Percentiles rank a stretch among this genome's conserved stretches.
These are phyloP conservation scores for Coptodon bakossiorum DNA, from an alignment of 2,113 vertebrate genomes.

Conservation along the genomic window DNA sequence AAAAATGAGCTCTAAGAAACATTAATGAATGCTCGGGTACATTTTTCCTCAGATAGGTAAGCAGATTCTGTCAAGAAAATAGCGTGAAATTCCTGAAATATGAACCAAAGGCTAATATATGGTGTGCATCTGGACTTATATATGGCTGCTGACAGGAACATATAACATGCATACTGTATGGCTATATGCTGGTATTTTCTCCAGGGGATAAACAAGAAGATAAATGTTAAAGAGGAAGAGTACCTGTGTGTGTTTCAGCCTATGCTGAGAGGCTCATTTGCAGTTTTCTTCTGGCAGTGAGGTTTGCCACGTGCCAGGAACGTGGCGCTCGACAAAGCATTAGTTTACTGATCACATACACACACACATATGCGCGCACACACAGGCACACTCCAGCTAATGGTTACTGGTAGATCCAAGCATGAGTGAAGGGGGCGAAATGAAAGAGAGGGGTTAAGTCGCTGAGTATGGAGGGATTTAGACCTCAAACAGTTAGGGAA, in stretches of 20 bases:
- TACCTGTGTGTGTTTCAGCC: not conserved
- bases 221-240: not conserved
- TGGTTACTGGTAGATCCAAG: slow-evolving; percentile 57
- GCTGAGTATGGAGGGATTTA: slow-evolving; percentile 74
- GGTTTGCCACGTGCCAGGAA: slow-evolving; percentile 63
- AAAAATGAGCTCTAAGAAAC: not conserved
- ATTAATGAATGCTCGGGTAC: accelerated
- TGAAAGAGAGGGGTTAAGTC: slow-evolving; percentile 76
- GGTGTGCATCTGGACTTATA: too few relatives aligned
- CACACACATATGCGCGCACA: not conserved
- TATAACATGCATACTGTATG: not conserved
- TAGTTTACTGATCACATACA: slow-evolving; percentile 66
- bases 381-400: slow-evolving; percentile 36
- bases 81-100: not conserved
- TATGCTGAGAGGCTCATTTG: slow-evolving; percentile 50
- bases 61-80: not conserved
- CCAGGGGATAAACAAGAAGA: not conserved
- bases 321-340: slow-evolving; percentile 54
- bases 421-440: slow-evolving; percentile 59
- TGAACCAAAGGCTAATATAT: not conserved
- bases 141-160: not conserved
- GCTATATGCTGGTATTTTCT: not conserved
- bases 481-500: slow-evolving; percentile 60
- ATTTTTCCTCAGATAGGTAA: not conserved
- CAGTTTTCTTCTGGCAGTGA: slow-evolving; percentile 49